Evolutionary conservation across 2,797 vertebrate genomes (phyloP).

Genomic region (Halcyon leucocephala): DNA sequence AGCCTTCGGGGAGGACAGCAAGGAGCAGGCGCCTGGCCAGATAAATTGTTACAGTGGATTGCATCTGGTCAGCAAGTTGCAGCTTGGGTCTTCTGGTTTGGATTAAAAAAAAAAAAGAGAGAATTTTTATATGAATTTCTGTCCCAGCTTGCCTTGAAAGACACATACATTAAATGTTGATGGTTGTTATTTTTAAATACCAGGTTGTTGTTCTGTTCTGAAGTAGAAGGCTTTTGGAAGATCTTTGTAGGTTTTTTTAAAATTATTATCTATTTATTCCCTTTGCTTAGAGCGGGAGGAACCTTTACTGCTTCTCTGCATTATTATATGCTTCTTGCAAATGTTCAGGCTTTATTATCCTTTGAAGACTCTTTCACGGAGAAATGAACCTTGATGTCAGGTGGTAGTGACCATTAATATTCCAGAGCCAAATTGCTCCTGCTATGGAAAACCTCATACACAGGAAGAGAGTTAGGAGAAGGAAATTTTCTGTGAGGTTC

Average conservation of each 20-base stretch:
- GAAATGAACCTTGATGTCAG: slow-evolving; percentile 59
- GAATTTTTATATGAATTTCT: not conserved
- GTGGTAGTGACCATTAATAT: slow-evolving; percentile 49
- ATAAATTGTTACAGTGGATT: not conserved
- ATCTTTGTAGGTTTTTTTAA: not conserved
- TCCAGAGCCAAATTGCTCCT: slow-evolving; percentile 10
- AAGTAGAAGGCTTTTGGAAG: not conserved
- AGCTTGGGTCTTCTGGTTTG: not conserved
- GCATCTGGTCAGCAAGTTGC: not conserved
- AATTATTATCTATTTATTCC: not conserved
- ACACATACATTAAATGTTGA: accelerated
- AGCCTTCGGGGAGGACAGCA: not conserved
- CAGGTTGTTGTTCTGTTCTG: not conserved
- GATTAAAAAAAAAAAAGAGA: not conserved
- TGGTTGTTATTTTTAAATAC: not conserved
- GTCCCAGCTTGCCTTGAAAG: not conserved
- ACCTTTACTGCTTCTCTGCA: not conserved
- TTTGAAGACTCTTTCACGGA: slow-evolving; percentile 46
- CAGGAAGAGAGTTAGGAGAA: not conserved
- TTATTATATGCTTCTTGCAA: slow-evolving; percentile 41
- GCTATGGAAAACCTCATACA: not conserved
- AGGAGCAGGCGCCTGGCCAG: not conserved
- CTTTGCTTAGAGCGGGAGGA: not conserved
- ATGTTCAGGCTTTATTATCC: slow-evolving; percentile 44
- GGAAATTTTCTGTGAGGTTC: not conserved